Evolutionary conservation across 2,888 invertebrate species (phyloP).

Genomic region (Tinea pellionella): DNA sequence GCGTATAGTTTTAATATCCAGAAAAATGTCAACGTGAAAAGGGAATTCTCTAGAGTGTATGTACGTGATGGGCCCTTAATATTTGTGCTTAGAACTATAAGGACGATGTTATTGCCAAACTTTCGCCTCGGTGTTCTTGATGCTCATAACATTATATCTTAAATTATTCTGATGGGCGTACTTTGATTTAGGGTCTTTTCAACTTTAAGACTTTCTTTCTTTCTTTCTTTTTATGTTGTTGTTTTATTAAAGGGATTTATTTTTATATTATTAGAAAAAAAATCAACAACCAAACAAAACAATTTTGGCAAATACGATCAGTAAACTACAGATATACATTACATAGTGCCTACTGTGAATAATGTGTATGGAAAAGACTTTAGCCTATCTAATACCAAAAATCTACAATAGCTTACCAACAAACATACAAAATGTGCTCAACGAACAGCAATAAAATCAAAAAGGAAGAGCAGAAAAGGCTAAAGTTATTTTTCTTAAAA

Average conservation of each 20-base stretch:
- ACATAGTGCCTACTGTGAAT: too few relatives aligned
- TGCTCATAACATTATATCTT: background rate
- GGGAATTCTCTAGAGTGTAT: background rate
- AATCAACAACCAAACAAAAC: too few relatives aligned
- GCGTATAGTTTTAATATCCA: slow-evolving; percentile 1
- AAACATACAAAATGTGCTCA: too few relatives aligned
- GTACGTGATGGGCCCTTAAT: slow-evolving; percentile 5
- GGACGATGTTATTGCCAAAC: background rate
- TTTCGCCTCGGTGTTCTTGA: background rate
- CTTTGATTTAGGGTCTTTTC: background rate
- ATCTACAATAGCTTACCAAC: too few relatives aligned
- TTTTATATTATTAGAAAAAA: too few relatives aligned
- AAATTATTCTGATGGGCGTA: background rate
- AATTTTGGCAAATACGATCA: too few relatives aligned
- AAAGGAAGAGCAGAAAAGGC: too few relatives aligned
- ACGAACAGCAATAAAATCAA: too few relatives aligned
- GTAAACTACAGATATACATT: too few relatives aligned
- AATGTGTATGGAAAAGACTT: too few relatives aligned
- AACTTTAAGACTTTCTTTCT: background rate
- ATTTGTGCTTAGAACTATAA: background rate
- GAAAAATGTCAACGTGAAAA: slow-evolving; percentile 7
- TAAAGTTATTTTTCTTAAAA: too few relatives aligned
- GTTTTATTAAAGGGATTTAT: background rate
- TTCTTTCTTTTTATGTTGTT: background rate
- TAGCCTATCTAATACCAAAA: too few relatives aligned